These are phyloP conservation scores for Pterocles orientalis DNA, from an alignment of 2,113 vertebrate genomes.

Conservation along the genomic window DNA sequence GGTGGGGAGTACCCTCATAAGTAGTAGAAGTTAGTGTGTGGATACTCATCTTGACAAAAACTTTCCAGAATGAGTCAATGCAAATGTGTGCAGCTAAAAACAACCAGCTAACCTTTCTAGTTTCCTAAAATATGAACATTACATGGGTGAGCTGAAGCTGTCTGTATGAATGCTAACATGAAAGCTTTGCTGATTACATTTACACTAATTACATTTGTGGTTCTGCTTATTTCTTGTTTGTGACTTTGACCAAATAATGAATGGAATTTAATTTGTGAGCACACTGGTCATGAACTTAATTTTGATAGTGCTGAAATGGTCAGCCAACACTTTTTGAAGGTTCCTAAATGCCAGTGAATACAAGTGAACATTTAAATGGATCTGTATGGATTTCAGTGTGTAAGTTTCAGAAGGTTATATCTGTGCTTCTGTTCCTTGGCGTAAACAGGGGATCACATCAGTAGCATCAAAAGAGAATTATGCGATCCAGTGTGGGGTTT, in stretches of 20 bases:
- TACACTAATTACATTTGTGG: background rate
- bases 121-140: background rate
- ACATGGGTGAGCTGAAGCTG: background rate
- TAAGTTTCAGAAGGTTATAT: background rate
- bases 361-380: background rate
- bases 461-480: background rate
- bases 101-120: background rate
- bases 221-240: background rate
- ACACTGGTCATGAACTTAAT: background rate
- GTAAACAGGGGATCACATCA: background rate
- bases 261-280: background rate
- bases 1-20: background rate
- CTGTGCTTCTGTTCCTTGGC: background rate
- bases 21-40: background rate
- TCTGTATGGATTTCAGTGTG: background rate
- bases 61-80: conserved; percentile 33
- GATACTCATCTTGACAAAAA: background rate
- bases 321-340: background rate
- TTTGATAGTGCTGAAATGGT: background rate
- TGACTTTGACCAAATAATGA: background rate
- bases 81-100: background rate
- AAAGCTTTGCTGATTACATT: background rate
- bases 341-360: background rate
- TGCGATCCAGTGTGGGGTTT: background rate
- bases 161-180: background rate